These are phyloP conservation scores for Brachyptera putata DNA, from an alignment of 2,888 invertebrate species.

Conservation along the genomic window DNA sequence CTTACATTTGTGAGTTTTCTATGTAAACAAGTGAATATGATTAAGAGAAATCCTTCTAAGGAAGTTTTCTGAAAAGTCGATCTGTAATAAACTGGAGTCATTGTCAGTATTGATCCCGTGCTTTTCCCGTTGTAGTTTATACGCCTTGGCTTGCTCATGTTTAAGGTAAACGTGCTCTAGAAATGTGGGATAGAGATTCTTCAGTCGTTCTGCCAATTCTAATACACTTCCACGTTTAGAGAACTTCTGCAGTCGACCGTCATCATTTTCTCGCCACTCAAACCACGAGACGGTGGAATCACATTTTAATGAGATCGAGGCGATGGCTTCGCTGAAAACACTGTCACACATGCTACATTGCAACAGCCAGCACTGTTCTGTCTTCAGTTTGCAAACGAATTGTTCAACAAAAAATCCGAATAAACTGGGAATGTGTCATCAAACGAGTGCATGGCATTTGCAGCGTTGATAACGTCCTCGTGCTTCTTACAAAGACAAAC, in stretches of 20 bases:
- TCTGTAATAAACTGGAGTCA: neutral
- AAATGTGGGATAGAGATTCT: neutral
- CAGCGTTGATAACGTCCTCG: constrained; percentile 16
- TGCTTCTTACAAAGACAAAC: constrained; percentile 28
- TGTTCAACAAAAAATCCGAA: neutral
- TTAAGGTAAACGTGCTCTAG: neutral
- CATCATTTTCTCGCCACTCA: neutral
- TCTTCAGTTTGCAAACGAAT: neutral
- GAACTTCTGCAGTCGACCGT: neutral
- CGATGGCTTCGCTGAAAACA: neutral
- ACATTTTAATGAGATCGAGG: neutral
- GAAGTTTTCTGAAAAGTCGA: constrained; percentile 18
- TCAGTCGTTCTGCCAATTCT: neutral
- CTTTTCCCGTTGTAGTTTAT: neutral
- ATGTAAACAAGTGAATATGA: too few species aligned
- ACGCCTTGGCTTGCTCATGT: neutral
- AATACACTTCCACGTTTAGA: neutral
- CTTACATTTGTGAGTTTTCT: too few species aligned
- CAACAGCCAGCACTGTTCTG: constrained; percentile 1
- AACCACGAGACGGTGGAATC: neutral
- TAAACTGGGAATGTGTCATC: neutral
- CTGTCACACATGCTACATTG: neutral
- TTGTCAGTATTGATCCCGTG: neutral
- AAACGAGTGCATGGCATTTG: neutral
- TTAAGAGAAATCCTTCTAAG: too few species aligned